Conservation (phyloP, 2,797 vertebrate species). For the Prunella strophiata region DNA sequence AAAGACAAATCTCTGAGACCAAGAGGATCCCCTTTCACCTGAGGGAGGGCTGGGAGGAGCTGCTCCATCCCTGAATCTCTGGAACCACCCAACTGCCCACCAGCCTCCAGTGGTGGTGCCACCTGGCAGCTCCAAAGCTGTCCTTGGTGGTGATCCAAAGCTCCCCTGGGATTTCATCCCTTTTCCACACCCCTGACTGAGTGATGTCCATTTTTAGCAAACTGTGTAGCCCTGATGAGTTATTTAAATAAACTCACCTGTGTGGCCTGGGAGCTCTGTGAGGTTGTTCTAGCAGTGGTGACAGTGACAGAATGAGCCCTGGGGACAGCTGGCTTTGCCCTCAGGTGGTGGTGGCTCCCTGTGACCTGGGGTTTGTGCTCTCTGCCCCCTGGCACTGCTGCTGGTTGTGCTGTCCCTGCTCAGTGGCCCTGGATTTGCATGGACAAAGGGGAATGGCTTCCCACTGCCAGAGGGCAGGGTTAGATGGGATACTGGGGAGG, state of each 20-base stretch:
- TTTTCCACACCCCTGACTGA: neutral
- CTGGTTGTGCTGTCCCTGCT: neutral
- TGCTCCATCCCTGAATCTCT: neutral
- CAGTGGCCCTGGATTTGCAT: rapidly evolving
- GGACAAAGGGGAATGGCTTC: neutral
- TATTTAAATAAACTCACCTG: conserved; percentile 54
- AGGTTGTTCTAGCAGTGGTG: neutral
- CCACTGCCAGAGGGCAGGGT: neutral
- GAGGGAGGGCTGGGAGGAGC: neutral
- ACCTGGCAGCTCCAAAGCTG: rapidly evolving
- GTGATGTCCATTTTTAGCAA: neutral
- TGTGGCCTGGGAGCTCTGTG: neutral
- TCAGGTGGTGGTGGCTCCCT: neutral
- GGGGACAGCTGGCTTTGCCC: neutral
- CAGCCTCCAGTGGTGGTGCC: rapidly evolving
- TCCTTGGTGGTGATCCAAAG: neutral
- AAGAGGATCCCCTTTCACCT: neutral
- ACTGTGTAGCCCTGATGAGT: conserved; percentile 31
- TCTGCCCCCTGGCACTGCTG: neutral
- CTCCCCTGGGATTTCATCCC: neutral
- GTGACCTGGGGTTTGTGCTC: neutral
- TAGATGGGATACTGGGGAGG: rapidly evolving
- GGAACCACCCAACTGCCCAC: neutral
- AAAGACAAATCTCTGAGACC: neutral
- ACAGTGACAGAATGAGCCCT: neutral